Conservation (phyloP, 2,113 vertebrate species). For the Oreotrochilus melanogaster region DNA sequence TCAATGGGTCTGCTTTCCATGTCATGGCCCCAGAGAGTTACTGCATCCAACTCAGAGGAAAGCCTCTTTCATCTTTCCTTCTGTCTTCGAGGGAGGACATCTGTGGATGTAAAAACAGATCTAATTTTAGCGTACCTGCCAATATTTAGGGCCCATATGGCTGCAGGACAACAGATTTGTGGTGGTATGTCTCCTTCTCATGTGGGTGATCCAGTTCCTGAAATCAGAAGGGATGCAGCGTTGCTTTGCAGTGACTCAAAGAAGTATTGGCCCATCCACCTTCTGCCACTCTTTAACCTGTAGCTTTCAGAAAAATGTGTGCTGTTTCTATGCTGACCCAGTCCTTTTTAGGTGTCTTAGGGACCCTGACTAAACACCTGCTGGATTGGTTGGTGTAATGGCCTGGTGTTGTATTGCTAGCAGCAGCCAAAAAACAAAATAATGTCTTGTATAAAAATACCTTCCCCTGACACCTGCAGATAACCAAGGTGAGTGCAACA, state of each 20-base stretch:
- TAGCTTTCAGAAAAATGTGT: neutral
- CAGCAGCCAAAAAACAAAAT: neutral
- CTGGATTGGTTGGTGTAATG: neutral
- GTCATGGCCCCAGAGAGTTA: neutral
- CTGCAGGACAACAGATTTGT: slow-evolving; percentile 1
- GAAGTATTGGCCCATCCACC: neutral
- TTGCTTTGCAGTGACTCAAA: neutral
- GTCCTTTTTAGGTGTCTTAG: neutral
- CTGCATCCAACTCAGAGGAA: slow-evolving; percentile 10
- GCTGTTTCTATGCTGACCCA: neutral
- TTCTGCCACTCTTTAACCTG: neutral
- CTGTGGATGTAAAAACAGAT: slow-evolving; percentile 34
- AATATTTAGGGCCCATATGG: neutral
- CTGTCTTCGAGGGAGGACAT: slow-evolving; percentile 57
- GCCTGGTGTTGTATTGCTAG: neutral
- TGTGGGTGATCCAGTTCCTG: neutral
- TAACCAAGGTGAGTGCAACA: neutral
- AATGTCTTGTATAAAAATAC: neutral
- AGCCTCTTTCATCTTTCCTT: slow-evolving; percentile 33
- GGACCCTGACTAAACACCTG: neutral
- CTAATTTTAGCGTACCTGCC: slow-evolving; percentile 32
- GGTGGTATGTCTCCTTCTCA: neutral
- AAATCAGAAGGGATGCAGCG: neutral
- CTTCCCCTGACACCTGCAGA: neutral
- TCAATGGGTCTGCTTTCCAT: neutral